Conservation (phyloP, 2,113 vertebrate species). For the Anas platyrhynchos region DNA sequence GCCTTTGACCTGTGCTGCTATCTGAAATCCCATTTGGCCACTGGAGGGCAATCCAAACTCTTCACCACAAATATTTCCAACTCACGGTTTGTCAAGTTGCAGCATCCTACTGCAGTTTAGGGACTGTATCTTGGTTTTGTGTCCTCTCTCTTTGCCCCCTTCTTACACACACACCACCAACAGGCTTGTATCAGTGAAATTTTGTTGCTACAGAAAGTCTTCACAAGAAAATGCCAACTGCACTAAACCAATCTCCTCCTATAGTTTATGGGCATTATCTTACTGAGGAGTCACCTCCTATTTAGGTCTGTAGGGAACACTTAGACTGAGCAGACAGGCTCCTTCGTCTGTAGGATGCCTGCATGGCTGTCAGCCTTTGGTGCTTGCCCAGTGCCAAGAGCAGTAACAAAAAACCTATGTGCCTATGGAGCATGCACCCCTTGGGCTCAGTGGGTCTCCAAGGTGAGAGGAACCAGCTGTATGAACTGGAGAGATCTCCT, state of each 20-base stretch:
- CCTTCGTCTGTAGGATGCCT: fast-evolving
- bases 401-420: background rate
- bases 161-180: background rate
- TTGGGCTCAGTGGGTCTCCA: background rate
- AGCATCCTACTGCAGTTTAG: background rate
- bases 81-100: background rate
- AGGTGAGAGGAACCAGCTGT: background rate
- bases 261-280: background rate
- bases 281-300: background rate
- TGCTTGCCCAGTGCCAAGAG: background rate
- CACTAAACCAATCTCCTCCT: background rate
- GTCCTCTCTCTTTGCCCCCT: background rate
- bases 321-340: background rate
- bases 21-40: conserved; percentile 1
- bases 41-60: conserved; percentile 30
- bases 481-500: background rate
- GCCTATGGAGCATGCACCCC: background rate
- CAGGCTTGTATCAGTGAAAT: background rate
- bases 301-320: background rate
- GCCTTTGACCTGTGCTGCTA: background rate
- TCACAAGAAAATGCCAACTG: background rate
- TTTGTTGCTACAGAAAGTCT: background rate
- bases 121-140: background rate
- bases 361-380: too few species aligned
- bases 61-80: background rate